Percentiles rank a stretch among this genome's conserved stretches.
These are phyloP conservation scores for Helarctos malayanus DNA, from an alignment of 2,797 vertebrate genomes.

Conservation along the genomic window DNA sequence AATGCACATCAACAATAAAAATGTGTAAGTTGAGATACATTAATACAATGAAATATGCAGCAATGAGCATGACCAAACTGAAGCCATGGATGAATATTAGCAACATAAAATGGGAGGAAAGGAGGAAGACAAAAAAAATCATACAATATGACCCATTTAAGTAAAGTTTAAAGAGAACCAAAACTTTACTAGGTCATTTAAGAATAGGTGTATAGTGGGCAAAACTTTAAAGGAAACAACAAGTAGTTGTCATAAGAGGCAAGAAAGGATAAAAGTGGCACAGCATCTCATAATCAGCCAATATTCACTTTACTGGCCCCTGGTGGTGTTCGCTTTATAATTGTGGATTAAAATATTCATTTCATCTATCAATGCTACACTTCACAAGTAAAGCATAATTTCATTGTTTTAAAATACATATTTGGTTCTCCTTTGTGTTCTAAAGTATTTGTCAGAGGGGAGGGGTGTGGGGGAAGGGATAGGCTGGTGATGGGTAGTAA, in stretches of 20 bases:
- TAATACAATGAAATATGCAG: neutral
- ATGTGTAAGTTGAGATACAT: neutral
- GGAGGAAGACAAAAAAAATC: neutral
- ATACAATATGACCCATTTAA: neutral
- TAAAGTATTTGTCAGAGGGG: neutral
- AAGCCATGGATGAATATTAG: neutral
- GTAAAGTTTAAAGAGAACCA: neutral
- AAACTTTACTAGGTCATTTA: neutral
- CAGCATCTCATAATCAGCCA: neutral
- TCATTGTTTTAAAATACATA: neutral
- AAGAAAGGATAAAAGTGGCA: neutral
- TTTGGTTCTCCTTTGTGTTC: neutral
- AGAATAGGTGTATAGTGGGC: neutral
- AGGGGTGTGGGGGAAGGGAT: too few relatives aligned
- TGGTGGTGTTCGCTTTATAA: neutral
- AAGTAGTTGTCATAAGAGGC: neutral
- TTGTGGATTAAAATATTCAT: neutral
- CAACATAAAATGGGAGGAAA: neutral
- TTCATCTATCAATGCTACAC: neutral
- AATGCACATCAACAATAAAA: neutral
- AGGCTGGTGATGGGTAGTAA: too few relatives aligned
- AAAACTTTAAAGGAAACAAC: conserved; percentile 10
- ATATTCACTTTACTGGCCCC: neutral
- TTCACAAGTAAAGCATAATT: neutral
- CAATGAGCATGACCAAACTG: neutral